These are phyloP conservation scores for Petromus typicus DNA, from an alignment of 2,113 vertebrate genomes.

Conservation along the genomic window DNA sequence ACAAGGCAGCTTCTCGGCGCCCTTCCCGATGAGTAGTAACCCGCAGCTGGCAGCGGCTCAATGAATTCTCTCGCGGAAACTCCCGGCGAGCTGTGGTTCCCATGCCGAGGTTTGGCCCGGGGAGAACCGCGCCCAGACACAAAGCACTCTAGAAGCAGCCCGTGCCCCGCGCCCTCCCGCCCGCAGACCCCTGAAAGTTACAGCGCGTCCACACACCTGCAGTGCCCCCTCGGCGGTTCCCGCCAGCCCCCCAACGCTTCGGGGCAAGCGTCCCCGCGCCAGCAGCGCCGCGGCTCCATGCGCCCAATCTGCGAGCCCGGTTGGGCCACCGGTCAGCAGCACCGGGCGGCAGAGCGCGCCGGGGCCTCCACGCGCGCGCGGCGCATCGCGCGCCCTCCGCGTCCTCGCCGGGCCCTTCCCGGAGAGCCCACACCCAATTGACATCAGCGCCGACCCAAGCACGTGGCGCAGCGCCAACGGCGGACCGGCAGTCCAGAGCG, in stretches of 20 bases:
- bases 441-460: conserved; percentile 83
- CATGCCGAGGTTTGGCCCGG: not conserved
- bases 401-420: conserved; percentile 78
- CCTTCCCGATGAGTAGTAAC: conserved; percentile 65
- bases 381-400: conserved; percentile 82
- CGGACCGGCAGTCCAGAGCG: conserved; percentile 39
- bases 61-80: conserved; percentile 63
- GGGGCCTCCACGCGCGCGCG: conserved; percentile 61
- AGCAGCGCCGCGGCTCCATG: conserved; percentile 72
- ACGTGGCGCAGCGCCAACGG: conserved; percentile 68
- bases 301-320: not conserved
- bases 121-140: conserved; percentile 25
- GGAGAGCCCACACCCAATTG: conserved; percentile 87
- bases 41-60: conserved; percentile 22
- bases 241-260: conserved; percentile 56
- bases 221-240: conserved; percentile 71
- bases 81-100: conserved; percentile 55
- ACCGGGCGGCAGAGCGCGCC: not conserved
- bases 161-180: not conserved
- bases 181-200: conserved; percentile 75
- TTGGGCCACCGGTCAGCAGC: conserved; percentile 65
- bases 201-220: conserved; percentile 90
- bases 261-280: conserved; percentile 34
- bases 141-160: conserved; percentile 32
- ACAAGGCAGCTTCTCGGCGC: conserved; percentile 63